Conservation (phyloP, 2,113 vertebrate species). For the Cochlearius cochlearius region DNA sequence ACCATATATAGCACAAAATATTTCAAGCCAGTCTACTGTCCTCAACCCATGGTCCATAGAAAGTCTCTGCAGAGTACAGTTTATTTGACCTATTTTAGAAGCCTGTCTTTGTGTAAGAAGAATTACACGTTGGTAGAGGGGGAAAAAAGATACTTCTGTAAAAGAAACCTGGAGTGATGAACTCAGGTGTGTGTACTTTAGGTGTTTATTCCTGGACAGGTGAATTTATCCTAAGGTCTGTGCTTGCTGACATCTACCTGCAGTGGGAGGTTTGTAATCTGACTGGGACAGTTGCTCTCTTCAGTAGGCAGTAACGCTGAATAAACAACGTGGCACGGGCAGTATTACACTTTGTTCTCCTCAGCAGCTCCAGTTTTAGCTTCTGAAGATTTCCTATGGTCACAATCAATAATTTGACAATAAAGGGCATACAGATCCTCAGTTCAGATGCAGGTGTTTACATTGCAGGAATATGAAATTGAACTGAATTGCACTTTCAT, state of each 20-base stretch:
- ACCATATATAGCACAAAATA: background rate
- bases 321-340: background rate
- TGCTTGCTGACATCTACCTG: background rate
- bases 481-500: background rate
- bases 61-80: background rate
- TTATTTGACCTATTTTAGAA: background rate
- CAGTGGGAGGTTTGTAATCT: background rate
- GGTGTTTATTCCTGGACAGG: background rate
- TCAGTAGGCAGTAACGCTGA: background rate
- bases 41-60: background rate
- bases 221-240: background rate
- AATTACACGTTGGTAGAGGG: background rate
- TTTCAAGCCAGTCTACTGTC: background rate
- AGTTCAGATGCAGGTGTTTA: background rate
- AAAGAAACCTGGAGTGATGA: background rate
- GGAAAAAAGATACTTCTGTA: background rate
- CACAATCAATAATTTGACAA: rapidly evolving
- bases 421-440: background rate
- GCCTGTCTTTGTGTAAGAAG: background rate
- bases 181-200: background rate
- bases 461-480: background rate
- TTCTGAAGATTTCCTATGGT: background rate
- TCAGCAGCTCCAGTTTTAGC: background rate
- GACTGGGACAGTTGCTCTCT: background rate
- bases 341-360: background rate